phyloP scores from a whole-genome alignment of 2,888 invertebrate genomes.

The Aphodius sticticus region DNA sequence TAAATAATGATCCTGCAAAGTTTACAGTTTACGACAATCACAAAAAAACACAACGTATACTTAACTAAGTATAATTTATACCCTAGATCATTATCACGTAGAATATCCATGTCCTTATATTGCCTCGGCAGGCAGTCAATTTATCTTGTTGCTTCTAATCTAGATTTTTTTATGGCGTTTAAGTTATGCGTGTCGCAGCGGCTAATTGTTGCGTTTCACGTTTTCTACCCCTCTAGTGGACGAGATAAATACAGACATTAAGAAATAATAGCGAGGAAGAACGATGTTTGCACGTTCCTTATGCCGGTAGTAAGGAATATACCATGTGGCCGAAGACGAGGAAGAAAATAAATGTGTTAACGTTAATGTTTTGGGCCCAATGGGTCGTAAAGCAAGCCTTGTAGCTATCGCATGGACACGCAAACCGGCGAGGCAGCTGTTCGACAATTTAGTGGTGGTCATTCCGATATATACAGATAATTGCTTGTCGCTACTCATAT shows the following conservation, averaged over 20 bases:
- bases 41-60: background rate
- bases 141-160: background rate
- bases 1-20: background rate
- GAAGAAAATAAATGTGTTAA: conserved; percentile 19
- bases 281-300: background rate
- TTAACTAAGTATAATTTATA: background rate
- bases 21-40: background rate
- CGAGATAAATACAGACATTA: conserved; percentile 4
- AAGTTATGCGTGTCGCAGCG: background rate
- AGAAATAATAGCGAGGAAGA: background rate
- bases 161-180: background rate
- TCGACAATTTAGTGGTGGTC: conserved; percentile 51
- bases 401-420: conserved; percentile 11
- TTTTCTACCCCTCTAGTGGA: background rate
- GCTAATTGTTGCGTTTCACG: conserved; percentile 5
- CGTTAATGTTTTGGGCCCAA: conserved; percentile 16
- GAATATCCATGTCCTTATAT: background rate
- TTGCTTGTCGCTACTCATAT: conserved; percentile 42
- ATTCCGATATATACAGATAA: conserved; percentile 53
- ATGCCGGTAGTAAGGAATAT: background rate
- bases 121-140: background rate
- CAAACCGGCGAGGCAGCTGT: conserved; percentile 39
- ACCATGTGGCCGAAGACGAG: conserved; percentile 13
- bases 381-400: conserved; percentile 18
- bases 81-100: background rate